Evolutionary conservation across 2,888 invertebrate species (phyloP), one percentile per base, ranked within the genome.

Genomic region (Tridacna gigas): DNA sequence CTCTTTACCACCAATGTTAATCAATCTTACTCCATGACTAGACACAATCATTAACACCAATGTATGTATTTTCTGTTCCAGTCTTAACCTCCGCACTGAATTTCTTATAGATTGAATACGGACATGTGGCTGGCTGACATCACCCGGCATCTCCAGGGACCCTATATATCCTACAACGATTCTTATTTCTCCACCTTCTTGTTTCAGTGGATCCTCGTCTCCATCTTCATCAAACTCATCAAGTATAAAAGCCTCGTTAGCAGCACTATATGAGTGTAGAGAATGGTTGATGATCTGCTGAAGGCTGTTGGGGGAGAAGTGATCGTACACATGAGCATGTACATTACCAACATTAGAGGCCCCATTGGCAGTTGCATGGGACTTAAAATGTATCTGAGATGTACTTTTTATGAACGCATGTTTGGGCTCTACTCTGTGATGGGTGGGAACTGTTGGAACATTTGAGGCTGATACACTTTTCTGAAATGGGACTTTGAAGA

Each of bases 61-160:
- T 0, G 97, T 97, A 89, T 95, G 95, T 76, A 96, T 97, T 74
- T 98, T 96, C 94, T 98, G 97, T 91, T 99, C 99, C 84, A 98
- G 97, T 51, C 98, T 96, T 66, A 99, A 95, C 91, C 98, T 97
- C 83, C 97, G 96, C 71, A 99, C 98, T 86, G 98, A 98, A 80
- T 97, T 97, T 81, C 97, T 96, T 22, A 98, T 97, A 83, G 96
- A 96, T 93, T 96, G 96, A 89, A 97, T 95, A 79, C 98, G 88
- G 69, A 95, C 91, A 81, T 93, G 91, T 12, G 93, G 93, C 76
- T 93, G 88, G 67, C 93, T 92, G 12, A 93, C 92, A 86, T 95
- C 95, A 80, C 95, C 94, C 0, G 99, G 98, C 96, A 99, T 98
- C 95, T 99, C 99, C 86, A 99, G 98, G 0, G 99, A 98, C 28